Conservation (phyloP, 2,888 invertebrate genomes). For the Luperina nickerlii region DNA sequence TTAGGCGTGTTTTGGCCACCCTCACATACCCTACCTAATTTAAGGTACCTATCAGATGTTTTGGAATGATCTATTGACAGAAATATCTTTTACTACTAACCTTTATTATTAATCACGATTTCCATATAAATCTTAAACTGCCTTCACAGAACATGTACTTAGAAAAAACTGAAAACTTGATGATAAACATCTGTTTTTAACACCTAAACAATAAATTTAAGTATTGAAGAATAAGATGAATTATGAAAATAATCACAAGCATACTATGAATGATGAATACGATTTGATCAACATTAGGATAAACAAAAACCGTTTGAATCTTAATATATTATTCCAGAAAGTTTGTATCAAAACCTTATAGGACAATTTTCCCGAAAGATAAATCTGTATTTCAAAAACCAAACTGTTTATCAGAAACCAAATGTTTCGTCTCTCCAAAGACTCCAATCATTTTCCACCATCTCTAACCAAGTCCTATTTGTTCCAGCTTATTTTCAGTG, state of each 20-base stretch:
- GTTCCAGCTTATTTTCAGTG: slow-evolving; percentile 98
- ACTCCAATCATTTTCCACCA: background rate
- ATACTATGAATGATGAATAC: background rate
- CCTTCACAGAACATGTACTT: background rate
- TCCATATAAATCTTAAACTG: background rate
- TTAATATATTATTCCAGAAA: background rate
- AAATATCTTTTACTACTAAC: slow-evolving; percentile 36
- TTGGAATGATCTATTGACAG: slow-evolving; percentile 34
- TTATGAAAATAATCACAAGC: background rate
- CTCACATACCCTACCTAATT: slow-evolving; percentile 90
- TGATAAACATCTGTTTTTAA: slow-evolving; percentile 20
- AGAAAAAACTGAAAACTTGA: background rate
- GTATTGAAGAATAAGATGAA: background rate
- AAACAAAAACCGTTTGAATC: background rate
- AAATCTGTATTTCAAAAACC: background rate
- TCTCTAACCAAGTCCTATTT: slow-evolving; percentile 73
- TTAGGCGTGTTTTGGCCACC: slow-evolving; percentile 83
- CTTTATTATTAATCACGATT: background rate
- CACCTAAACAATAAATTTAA: slow-evolving; percentile 18
- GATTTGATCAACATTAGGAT: background rate
- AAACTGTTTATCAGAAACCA: background rate
- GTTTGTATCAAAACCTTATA: background rate
- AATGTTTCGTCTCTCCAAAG: too few species aligned
- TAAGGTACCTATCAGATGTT: slow-evolving; percentile 83
- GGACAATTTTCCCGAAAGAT: background rate